Conservation (phyloP, 2,797 vertebrate species). For the Acanthurus leucopareius region DNA sequence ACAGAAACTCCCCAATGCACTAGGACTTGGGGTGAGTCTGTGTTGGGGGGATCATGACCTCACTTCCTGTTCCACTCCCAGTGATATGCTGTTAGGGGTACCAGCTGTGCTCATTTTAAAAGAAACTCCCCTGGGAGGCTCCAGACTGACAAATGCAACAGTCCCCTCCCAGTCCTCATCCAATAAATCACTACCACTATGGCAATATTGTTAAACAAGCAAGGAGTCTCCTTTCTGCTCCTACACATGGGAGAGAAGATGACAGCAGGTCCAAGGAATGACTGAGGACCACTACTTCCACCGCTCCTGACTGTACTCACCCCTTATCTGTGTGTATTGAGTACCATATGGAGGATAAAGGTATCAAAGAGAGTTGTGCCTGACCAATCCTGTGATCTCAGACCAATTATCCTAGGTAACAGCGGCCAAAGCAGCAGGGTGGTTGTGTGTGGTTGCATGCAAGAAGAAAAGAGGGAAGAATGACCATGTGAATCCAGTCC, state of each 20-base stretch:
- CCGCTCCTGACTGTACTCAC: conserved; percentile 17
- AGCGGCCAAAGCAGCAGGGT: conserved; percentile 71
- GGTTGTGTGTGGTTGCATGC: conserved; percentile 31
- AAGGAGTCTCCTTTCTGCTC: conserved; percentile 50
- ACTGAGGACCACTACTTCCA: not conserved
- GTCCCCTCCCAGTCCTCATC: conserved; percentile 73
- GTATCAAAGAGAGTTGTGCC: conserved; percentile 60
- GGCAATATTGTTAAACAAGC: conserved; percentile 83
- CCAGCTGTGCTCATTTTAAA: conserved; percentile 83
- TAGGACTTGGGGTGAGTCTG: conserved; percentile 28
- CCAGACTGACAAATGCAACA: conserved; percentile 67
- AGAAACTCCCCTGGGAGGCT: conserved; percentile 71
- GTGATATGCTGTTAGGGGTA: conserved; percentile 71
- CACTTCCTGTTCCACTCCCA: conserved; percentile 78
- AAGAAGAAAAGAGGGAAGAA: conserved; percentile 7
- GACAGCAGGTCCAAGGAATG: conserved; percentile 5
- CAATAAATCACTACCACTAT: conserved; percentile 76
- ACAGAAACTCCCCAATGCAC: conserved; percentile 45
- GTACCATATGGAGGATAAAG: conserved; percentile 65
- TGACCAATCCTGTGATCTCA: conserved; percentile 39
- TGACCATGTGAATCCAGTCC: not conserved
- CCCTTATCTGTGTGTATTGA: conserved; percentile 26
- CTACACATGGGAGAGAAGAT: conserved; percentile 1
- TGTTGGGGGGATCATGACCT: conserved; percentile 60
- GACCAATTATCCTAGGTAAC: conserved; percentile 68